Base-by-base conservation (phyloP, 2,797 vertebrate genomes). In the Vultur gryphus region DNA sequence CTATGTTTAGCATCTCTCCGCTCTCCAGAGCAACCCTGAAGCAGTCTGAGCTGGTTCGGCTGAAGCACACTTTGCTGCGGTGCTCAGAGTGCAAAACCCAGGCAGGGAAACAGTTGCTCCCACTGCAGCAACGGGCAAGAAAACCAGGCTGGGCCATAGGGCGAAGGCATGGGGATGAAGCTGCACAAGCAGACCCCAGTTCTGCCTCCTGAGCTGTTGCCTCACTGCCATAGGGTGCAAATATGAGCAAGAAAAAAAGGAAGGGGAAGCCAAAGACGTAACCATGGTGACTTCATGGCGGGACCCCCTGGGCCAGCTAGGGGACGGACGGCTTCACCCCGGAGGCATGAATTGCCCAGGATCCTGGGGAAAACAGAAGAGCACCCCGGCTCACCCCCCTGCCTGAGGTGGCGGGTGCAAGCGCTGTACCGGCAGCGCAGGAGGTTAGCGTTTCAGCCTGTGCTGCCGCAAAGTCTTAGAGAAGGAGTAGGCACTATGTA, bases 1-100 rank as follows among this genome's bases (percentile, higher is more conserved):
- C 90, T 94, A 67, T 87, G 86, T 95, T 96, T 93, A 94, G 86
- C 76, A 67, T 31, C 87, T 49, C 35, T 73, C 52, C 71, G 67
- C 85, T 82, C 89, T 76, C 83, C 82, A 71, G 79, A 95, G 84
- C 90, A 90, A 51, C 54, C 66, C 81, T 59, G 57, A 58, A 80
- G 72, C 55, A 59, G 79, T 2, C 31, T 4, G 37, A 72, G 82
- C 62, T 64, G 29, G 23, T n/a, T 65, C 1, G 21, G 71, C 23
- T 79, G 51, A 70, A 80, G 64, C 24, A 12, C 20, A 2, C 48
- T 48, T 15, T 10, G 31, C 57, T 20, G 21, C 6, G 35, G 25
- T 26, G 69, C 58, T 43, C 41, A 4, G 58, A 66, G 17, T 49
- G 71, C 29, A 18, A 46, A 81, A 37, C 46, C 44, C 55, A 25